A percentile compares a stretch with the other conserved stretches of the same genome.
Evolutionary conservation across 2,797 vertebrate genomes (phyloP).

Genomic region (Phataginus tetradactyla): DNA sequence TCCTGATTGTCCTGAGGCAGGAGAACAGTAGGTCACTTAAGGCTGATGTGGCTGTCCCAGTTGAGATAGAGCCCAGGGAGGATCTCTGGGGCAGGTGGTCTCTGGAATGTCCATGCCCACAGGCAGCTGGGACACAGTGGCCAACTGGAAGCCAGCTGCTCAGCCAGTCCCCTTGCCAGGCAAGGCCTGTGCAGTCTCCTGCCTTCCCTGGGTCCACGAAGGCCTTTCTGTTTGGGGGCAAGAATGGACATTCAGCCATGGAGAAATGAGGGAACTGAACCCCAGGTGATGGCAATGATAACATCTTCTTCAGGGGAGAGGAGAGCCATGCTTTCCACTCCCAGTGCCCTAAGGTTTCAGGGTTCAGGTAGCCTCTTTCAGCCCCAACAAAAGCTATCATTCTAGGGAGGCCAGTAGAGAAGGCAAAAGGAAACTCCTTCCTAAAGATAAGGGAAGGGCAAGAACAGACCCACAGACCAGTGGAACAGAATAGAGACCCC

Average conservation of each 20-base stretch:
- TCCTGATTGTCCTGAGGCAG: not conserved
- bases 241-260: not conserved
- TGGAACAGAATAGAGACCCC: too few species aligned
- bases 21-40: not conserved
- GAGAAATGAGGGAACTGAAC: not conserved
- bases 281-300: not conserved
- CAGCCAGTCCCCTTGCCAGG: conserved; percentile 16
- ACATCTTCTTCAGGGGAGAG: not conserved
- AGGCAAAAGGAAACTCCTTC: not conserved
- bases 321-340: not conserved
- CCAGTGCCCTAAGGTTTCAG: not conserved
- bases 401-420: not conserved
- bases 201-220: conserved; percentile 26
- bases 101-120: conserved; percentile 35
- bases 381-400: not conserved
- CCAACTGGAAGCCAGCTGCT: conserved; percentile 73
- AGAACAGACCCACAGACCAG: too few species aligned
- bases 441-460: not conserved
- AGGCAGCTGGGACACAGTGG: not conserved
- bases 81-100: conserved; percentile 45
- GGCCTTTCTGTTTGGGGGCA: conserved; percentile 49
- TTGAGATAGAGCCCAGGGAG: not conserved
- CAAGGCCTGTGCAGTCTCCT: not conserved
- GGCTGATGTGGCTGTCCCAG: not conserved
- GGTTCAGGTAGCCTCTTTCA: not conserved